phyloP scores from a whole-genome alignment of 2,113 vertebrate genomes.

The Caretta caretta region DNA sequence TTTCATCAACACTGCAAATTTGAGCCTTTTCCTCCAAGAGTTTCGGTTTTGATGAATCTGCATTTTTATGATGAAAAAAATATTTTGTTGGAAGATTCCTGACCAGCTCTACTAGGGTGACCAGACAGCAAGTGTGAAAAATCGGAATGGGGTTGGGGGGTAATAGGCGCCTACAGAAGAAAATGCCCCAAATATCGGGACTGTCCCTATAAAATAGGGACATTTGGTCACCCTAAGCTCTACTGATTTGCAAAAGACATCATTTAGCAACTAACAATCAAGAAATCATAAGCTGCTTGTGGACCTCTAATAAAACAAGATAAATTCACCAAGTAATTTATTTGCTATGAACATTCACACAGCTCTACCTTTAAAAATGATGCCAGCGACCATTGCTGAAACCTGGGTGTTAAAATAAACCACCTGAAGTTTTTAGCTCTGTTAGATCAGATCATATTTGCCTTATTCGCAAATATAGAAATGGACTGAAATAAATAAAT shows the following conservation, averaged over 20 bases:
- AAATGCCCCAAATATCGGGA: no score
- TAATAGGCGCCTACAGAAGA: no score
- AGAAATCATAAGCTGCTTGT: not conserved
- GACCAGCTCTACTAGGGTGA: not conserved
- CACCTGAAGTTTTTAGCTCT: not conserved
- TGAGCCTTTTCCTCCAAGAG: not conserved
- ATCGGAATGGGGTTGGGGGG: no score
- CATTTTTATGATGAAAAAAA: not conserved
- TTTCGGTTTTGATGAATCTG: not conserved
- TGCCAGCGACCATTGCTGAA: not conserved
- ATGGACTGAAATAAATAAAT: slow-evolving; percentile 69
- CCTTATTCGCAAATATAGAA: slow-evolving; percentile 36
- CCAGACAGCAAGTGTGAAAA: no score
- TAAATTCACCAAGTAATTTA: not conserved
- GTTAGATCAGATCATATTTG: not conserved
- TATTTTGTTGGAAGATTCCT: not conserved
- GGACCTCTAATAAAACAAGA: fast-evolving
- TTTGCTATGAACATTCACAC: fast-evolving
- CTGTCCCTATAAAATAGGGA: no score
- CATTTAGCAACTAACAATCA: not conserved
- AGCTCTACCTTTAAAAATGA: not conserved
- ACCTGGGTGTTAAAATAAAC: not conserved
- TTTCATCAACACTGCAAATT: not conserved
- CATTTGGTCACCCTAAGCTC: not conserved
- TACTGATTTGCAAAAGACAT: not conserved